These are phyloP conservation scores for Varecia variegata DNA, from an alignment of 2,797 vertebrate genomes.

Conservation along the genomic window DNA sequence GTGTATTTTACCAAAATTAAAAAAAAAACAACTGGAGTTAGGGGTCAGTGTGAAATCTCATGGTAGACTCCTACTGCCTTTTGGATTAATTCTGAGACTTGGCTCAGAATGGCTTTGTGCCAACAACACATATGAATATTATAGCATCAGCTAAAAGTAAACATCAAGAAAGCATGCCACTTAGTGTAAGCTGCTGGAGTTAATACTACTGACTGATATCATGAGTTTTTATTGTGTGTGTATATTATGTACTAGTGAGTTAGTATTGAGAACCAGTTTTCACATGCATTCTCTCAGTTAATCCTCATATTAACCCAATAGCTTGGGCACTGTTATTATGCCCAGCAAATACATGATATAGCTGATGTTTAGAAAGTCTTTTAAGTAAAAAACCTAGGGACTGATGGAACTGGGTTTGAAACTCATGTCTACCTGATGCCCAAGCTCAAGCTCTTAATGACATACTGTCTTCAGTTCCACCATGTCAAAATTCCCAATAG, in stretches of 20 bases:
- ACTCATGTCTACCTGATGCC: neutral
- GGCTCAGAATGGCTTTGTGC: neutral
- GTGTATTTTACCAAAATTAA: neutral
- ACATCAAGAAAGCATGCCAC: neutral
- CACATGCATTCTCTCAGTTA: neutral
- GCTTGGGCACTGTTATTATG: neutral
- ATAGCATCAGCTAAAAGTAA: neutral
- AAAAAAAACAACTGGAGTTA: neutral
- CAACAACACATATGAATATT: neutral
- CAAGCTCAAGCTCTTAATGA: neutral
- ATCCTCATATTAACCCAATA: neutral
- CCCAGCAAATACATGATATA: neutral
- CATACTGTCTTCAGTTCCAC: neutral
- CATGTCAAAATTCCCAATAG: neutral
- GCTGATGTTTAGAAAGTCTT: neutral
- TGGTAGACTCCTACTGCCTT: neutral
- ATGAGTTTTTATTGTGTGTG: neutral
- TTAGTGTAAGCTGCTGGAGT: neutral
- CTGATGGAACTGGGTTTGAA: neutral
- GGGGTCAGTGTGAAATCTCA: neutral
- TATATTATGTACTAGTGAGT: neutral
- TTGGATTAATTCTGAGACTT: neutral
- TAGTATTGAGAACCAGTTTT: neutral
- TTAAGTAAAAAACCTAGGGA: neutral
- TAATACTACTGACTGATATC: neutral